These are phyloP conservation scores for Falco concolor DNA, from an alignment of 2,797 vertebrate genomes.

Conservation along the genomic window DNA sequence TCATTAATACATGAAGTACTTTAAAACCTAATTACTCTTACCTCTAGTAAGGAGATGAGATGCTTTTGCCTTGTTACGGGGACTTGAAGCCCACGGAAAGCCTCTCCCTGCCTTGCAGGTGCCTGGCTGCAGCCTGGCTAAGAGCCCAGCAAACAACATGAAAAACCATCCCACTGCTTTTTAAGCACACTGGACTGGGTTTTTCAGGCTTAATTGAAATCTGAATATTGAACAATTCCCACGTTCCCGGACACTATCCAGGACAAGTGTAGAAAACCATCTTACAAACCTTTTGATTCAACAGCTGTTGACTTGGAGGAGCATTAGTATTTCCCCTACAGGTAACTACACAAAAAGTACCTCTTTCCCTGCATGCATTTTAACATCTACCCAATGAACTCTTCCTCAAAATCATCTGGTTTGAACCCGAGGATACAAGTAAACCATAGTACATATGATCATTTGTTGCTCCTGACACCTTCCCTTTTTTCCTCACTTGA, in stretches of 20 bases:
- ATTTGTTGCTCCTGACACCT: constrained; percentile 26
- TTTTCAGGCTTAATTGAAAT: not conserved
- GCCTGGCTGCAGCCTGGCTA: fast-evolving
- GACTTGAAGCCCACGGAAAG: not conserved
- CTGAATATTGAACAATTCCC: constrained; percentile 7
- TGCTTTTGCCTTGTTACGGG: not conserved
- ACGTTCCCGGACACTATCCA: not conserved
- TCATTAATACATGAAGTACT: constrained; percentile 20
- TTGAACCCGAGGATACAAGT: not conserved
- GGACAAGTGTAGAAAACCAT: not conserved
- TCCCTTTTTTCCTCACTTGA: constrained; percentile 13
- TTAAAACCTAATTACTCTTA: constrained; percentile 47
- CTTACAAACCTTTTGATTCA: not conserved
- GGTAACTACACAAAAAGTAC: not conserved
- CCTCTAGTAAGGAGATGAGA: not conserved
- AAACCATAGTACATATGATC: not conserved
- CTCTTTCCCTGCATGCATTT: not conserved
- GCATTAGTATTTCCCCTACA: not conserved
- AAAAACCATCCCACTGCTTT: not conserved
- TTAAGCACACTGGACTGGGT: not conserved
- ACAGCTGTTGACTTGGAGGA: not conserved
- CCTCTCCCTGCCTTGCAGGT: fast-evolving
- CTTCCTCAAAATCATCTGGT: not conserved
- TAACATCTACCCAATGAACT: not conserved
- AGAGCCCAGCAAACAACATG: not conserved